Percentiles rank a stretch among this genome's conserved stretches.
Evolutionary conservation across 2,888 invertebrate genomes (phyloP).

Genomic region (Xylocampa areola): DNA sequence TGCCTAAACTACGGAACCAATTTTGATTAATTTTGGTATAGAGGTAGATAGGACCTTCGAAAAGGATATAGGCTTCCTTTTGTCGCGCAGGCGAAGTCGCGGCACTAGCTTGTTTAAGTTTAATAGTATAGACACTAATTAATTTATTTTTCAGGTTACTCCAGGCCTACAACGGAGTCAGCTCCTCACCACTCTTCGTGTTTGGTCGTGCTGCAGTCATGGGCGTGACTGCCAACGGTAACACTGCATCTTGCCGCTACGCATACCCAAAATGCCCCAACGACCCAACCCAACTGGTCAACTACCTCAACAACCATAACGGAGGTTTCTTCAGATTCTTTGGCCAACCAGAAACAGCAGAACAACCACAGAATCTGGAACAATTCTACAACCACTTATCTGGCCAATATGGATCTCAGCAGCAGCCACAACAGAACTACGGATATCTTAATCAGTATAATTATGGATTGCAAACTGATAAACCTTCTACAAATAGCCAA

Average conservation of each 20-base stretch:
- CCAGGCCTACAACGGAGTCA: conserved; percentile 87
- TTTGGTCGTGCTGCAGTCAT: conserved; percentile 94
- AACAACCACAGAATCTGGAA: conserved; percentile 71
- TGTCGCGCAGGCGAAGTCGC: no score
- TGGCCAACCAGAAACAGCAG: conserved; percentile 81
- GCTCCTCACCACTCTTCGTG: conserved; percentile 91
- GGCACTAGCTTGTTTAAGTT: no score
- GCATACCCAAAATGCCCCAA: conserved; percentile 94
- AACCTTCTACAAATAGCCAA: conserved; percentile 46
- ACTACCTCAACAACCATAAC: conserved; percentile 95
- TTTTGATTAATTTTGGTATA: no score
- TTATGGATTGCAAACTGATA: conserved; percentile 46
- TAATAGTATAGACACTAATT: no score
- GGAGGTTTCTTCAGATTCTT: conserved; percentile 96
- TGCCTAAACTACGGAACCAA: no score
- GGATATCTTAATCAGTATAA: conserved; percentile 39
- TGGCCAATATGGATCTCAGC: conserved; percentile 59
- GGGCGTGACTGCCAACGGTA: conserved; percentile 92
- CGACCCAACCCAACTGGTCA: conserved; percentile 92
- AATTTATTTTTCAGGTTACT: conserved; percentile 85
- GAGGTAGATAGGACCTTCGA: no score
- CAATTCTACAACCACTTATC: conserved; percentile 79
- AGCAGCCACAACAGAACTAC: conserved; percentile 47
- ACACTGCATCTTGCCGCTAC: conserved; percentile 89
- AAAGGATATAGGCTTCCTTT: no score